These are phyloP conservation scores for Alauda arvensis DNA, from an alignment of 2,797 vertebrate genomes.

Conservation along the genomic window DNA sequence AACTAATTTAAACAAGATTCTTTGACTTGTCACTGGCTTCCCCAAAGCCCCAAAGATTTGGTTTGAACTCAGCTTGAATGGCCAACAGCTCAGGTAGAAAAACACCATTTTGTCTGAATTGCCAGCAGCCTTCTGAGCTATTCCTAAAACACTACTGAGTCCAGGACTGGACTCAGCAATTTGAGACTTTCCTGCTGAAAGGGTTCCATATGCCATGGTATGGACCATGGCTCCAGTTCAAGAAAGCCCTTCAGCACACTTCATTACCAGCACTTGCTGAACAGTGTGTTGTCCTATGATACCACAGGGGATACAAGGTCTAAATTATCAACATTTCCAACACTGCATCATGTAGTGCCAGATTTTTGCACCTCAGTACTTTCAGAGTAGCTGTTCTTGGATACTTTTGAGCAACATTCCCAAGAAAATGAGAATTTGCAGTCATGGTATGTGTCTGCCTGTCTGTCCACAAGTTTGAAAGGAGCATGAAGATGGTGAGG, in stretches of 20 bases:
- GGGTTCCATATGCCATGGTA: not conserved
- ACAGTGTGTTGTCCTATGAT: not conserved
- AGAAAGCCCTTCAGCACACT: not conserved
- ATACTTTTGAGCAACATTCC: not conserved
- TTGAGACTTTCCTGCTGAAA: conserved; percentile 12
- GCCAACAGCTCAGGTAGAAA: conserved; percentile 5
- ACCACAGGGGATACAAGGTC: not conserved
- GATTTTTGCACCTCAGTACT: not conserved
- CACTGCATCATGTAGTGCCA: not conserved
- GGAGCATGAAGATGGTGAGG: not conserved
- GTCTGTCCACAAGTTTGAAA: not conserved
- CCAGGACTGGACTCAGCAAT: not conserved
- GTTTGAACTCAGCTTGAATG: not conserved
- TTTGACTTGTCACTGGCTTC: conserved; percentile 10
- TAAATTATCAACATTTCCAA: not conserved
- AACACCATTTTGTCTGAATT: conserved; percentile 6
- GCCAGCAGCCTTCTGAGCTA: not conserved
- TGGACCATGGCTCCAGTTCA: not conserved
- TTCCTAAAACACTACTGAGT: not conserved
- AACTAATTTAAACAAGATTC: conserved; percentile 1
- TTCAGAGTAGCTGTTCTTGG: not conserved
- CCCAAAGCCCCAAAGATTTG: not conserved
- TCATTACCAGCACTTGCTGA: not conserved
- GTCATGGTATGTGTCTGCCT: not conserved
- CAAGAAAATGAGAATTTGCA: not conserved